A percentile compares a stretch with the other conserved stretches of the same genome.
Evolutionary conservation across 2,888 invertebrate genomes (phyloP).

Genomic region (Nematopogon swammerdamellus): DNA sequence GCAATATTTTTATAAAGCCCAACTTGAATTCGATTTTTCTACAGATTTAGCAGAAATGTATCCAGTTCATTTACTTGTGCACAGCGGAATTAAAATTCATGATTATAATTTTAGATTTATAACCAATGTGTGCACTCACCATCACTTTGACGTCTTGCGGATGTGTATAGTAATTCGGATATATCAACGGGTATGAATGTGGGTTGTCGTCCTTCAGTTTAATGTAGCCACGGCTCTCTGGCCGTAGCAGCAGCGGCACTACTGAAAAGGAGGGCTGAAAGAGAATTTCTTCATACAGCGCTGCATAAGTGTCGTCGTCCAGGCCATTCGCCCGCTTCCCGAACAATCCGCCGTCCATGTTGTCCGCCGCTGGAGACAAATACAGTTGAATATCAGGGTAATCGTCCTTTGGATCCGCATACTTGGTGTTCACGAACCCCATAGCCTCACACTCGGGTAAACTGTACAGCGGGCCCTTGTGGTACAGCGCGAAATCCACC

Average conservation of each 20-base stretch:
- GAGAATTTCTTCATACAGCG: slow-evolving; percentile 67
- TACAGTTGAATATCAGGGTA: slow-evolving; percentile 80
- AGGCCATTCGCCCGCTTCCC: slow-evolving; percentile 67
- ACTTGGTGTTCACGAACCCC: slow-evolving; percentile 75
- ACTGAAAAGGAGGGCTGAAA: slow-evolving; percentile 67
- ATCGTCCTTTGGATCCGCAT: slow-evolving; percentile 61
- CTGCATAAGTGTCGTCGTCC: slow-evolving; percentile 63
- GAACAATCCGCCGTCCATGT: slow-evolving; percentile 74
- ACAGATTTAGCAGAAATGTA: not conserved
- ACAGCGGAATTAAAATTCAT: no score
- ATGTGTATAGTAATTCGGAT: slow-evolving; percentile 81
- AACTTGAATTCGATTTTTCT: no score
- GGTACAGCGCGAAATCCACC: slow-evolving; percentile 58
- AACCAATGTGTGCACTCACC: no score
- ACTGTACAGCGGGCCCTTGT: slow-evolving; percentile 67
- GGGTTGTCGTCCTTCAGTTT: slow-evolving; percentile 67
- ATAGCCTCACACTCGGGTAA: slow-evolving; percentile 77
- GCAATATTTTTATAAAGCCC: no score
- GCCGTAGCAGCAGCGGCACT: slow-evolving; percentile 68
- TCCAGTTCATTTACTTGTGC: no score
- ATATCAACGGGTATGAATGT: slow-evolving; percentile 72
- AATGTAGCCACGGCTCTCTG: slow-evolving; percentile 67
- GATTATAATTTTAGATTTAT: no score
- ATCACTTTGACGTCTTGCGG: slow-evolving; percentile 67
- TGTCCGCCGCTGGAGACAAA: slow-evolving; percentile 70